Base-by-base conservation (phyloP, 2,113 vertebrate genomes). In the Aptenodytes patagonicus region DNA sequence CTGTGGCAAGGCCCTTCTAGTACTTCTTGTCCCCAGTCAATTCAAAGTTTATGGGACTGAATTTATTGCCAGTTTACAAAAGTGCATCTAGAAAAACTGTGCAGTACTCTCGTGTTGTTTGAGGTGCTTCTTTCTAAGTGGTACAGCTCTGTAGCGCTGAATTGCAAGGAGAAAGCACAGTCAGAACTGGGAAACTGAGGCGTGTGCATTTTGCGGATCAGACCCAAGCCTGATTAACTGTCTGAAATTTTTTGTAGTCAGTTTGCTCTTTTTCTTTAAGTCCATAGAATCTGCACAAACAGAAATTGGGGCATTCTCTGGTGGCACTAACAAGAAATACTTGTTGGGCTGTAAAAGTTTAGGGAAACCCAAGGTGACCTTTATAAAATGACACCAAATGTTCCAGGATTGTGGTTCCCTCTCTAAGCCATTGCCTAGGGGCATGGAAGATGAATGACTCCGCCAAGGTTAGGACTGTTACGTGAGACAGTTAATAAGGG, bases 391-490 rank as follows among this genome's bases (percentile, higher is more conserved):
- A 83, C 28, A 46, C 82, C 69, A 93, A 62, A 83, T 95, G 91
- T 88, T 96, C 34, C 22, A 47, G 82, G 64, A 36, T 72, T 87
- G 60, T 54, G 78, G 40, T 87, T 90, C 57, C 62, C 60, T 91
- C 73, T 65, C 42, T 78, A 83, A 91, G 60, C 54, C 44, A 64
- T 76, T 91, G 81, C 61, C 42, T 93, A 65, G 65, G 55, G 97
- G 60, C 81, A 60, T 32, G 54, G 47, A 76, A 88, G 79, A 83
- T 88, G 61, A 93, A 84, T 88, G 83, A 91, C 71, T 79, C 32
- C 47, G 76, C 49, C 91, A 82, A 88, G 72, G 73, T 95, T 88
- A 90, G 83, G 93, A 57, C 64, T 71, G 51, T 92, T 96, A 83
- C 70, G 58, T 84, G 62, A 83, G 75, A 49, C 89, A 87, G 34